Percentiles rank a stretch among this genome's conserved stretches.
Evolutionary conservation across 2,888 invertebrate genomes (phyloP).

Genomic region (Leptinotarsa rubiginosa): DNA sequence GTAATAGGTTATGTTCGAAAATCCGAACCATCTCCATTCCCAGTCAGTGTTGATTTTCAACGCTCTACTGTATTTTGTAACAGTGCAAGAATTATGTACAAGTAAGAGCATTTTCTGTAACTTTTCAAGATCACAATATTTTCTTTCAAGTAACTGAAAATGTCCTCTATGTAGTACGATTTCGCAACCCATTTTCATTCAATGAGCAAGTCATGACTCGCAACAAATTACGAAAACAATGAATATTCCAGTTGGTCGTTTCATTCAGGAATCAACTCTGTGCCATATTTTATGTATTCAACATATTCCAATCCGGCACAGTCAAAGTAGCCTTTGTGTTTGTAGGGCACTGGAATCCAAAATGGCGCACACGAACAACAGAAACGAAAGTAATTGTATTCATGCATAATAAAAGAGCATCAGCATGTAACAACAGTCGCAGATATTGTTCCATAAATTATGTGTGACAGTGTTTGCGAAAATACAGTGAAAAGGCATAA

Average conservation of each 20-base stretch:
- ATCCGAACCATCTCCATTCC: too few species aligned
- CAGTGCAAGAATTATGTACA: too few species aligned
- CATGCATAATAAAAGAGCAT: conserved; percentile 16
- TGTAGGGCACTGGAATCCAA: conserved; percentile 6
- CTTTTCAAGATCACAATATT: too few species aligned
- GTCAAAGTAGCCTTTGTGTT: conserved; percentile 7
- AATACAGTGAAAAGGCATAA: background rate
- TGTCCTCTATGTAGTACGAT: too few species aligned
- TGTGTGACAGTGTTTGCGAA: background rate
- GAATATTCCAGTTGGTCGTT: background rate
- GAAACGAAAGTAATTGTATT: conserved; percentile 10
- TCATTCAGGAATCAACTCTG: conserved; percentile 3
- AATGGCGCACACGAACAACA: background rate
- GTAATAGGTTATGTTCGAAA: too few species aligned
- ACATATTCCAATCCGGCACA: background rate
- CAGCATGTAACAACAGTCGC: conserved; percentile 7
- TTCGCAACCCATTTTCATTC: too few species aligned
- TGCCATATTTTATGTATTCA: conserved; percentile 14
- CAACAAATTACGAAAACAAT: background rate
- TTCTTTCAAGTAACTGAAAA: too few species aligned
- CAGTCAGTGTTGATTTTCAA: too few species aligned
- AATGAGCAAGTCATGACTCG: background rate
- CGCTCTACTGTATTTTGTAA: too few species aligned
- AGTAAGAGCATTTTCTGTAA: too few species aligned
- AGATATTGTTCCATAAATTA: conserved; percentile 15